Base-by-base conservation (phyloP, 2,888 invertebrate genomes). In the Acanthoscelides obtectus region DNA sequence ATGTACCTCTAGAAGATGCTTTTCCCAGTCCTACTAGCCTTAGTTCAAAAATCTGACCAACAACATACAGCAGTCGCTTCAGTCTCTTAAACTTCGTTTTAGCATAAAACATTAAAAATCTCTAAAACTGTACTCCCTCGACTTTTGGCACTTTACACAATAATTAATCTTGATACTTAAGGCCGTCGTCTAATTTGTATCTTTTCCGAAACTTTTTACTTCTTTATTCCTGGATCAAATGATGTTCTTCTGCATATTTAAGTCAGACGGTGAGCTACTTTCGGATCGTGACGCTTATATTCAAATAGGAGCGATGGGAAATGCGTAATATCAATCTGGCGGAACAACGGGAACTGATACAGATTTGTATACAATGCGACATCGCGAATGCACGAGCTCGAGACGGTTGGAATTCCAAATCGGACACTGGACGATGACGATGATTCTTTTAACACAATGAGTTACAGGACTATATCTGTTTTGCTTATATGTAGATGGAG, bases 161-260 rank as follows among this genome's bases (percentile, higher is more conserved):
- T n/a, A n/a, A n/a, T n/a, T n/a, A n/a, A n/a, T n/a, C n/a, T n/a
- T n/a, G n/a, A n/a, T n/a, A n/a, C n/a, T n/a, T n/a, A n/a, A n/a
- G n/a, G n/a, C n/a, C n/a, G n/a, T n/a, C n/a, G n/a, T n/a, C n/a
- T n/a, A n/a, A n/a, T n/a, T n/a, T n/a, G n/a, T n/a, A n/a, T n/a
- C n/a, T n/a, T n/a, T n/a, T n/a, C n/a, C n/a, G n/a, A n/a, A n/a
- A n/a, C n/a, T n/a, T n/a, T n/a, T n/a, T n/a, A n/a, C n/a, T n/a
- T n/a, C n/a, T n/a, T n/a, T n/a, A n/a, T n/a, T n/a, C n/a, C 22
- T 68, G 67, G 76, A 77, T 76, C 73, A 69, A 77, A 78, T 77
- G 72, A 71, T 67, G 73, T 71, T 63, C 67, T 72, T 76, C 76
- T 77, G 75, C 77, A 77, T 77, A 75, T 75, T 75, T 74, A 76